Base-by-base conservation (phyloP, 2,113 vertebrate species). In the Pandion haliaetus region DNA sequence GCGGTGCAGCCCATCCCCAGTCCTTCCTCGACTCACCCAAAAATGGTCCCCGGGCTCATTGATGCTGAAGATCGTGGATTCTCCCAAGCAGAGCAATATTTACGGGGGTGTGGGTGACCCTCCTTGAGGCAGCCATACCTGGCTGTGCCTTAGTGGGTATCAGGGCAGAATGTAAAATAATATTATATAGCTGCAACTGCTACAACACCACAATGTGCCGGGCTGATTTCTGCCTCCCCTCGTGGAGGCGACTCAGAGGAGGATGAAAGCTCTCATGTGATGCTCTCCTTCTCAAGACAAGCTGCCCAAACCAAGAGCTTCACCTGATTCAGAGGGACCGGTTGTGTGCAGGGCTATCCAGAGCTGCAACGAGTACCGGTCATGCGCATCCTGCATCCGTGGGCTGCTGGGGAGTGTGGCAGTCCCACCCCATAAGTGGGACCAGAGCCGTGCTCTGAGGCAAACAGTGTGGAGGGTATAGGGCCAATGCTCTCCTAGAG, bases 401-500 rank as follows among this genome's bases (percentile, higher is more conserved):
- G 36, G 55, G 65, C 21, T 40, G n/a, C 42, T 8, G 42, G 65
- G 52, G 19, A 42, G 21, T 5, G 7, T 9, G n/a, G 45, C n/a
- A 44, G 34, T 45, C 26, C n/a, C 42, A 26, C n/a, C 9, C 47
- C 17, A 3, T 2, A 6, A 45, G 50, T 11, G 2, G 18, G 34
- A 47, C 32, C 32, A 31, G 45, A 78, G 62, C 54, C 25, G 54
- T 9, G 54, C 42, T 52, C 65, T 5, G 2, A 49, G 44, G 36
- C 1, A 2, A n/a, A 24, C 2, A 3, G 32, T 19, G 15, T 7
- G 29, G 0, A 10, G 50, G 29, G n/a, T 29, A 29, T 34, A 16
- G 49, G 49, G 24, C 42, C 40, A n/a, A 40, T n/a, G 66, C 31
- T 67, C 54, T 44, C 62, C 66, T 16, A 47, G 34, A 34, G 47